A percentile compares a stretch with the other conserved stretches of the same genome.
These are phyloP conservation scores for Crossaster papposus DNA, from an alignment of 53 echinoderm and acorn worm genomes.

Conservation along the genomic window DNA sequence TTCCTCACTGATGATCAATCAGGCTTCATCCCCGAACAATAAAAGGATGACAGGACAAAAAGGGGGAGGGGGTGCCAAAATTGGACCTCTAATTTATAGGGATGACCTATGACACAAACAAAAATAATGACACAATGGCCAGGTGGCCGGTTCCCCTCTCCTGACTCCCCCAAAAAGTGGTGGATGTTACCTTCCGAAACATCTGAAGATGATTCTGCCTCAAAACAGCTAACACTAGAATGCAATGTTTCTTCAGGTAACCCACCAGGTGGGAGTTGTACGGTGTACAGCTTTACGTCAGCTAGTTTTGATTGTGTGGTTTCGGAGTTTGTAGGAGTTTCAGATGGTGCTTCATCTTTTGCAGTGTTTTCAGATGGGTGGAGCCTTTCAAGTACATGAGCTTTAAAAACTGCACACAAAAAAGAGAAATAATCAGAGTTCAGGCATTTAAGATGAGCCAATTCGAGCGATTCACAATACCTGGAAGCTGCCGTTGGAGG, in stretches of 20 bases:
- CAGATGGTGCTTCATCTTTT: background rate
- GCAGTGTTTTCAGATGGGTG: constrained; percentile 25
- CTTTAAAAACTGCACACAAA: constrained; percentile 38
- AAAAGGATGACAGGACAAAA: too few species aligned
- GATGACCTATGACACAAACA: too few species aligned
- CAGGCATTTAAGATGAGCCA: background rate
- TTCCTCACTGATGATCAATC: too few species aligned
- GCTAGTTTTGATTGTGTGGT: background rate
- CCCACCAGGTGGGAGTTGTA: constrained; percentile 35
- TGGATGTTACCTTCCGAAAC: constrained; percentile 14
- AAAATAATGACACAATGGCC: too few species aligned
- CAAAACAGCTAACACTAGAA: constrained; percentile 8
- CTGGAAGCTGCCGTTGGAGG: too few species aligned
- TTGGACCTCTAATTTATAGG: too few species aligned
- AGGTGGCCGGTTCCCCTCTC: too few species aligned
- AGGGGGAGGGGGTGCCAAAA: too few species aligned
- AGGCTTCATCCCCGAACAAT: too few species aligned
- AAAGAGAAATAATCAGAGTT: background rate
- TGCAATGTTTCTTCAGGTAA: background rate
- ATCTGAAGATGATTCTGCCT: constrained; percentile 13
- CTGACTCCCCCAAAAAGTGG: too few species aligned
- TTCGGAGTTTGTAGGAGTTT: background rate
- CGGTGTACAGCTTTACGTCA: constrained; percentile 37
- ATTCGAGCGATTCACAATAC: too few species aligned
- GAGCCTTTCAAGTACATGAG: constrained; percentile 35